phyloP scores from a whole-genome alignment of 2,888 invertebrate species.

The Heliconius erato region DNA sequence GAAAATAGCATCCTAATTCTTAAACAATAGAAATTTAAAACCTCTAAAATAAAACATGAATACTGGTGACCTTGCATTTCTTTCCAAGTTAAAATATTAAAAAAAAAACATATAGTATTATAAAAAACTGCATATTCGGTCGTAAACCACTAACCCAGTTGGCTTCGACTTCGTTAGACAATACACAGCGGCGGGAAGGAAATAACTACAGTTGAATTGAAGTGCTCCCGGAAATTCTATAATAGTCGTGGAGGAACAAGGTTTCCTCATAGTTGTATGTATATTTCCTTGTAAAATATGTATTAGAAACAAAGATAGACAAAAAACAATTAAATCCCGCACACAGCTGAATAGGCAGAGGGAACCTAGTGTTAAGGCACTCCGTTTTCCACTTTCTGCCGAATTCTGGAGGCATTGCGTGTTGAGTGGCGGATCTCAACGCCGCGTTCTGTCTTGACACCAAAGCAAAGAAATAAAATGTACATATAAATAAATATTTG shows the following conservation, averaged over 20 bases:
- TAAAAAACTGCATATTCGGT: background rate
- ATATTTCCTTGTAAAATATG: background rate
- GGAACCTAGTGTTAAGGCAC: no score
- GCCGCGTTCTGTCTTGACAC: no score
- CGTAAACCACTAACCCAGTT: slow-evolving; percentile 20
- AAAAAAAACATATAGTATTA: background rate
- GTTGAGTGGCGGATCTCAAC: no score
- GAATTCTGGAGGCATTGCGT: no score
- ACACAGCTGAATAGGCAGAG: no score
- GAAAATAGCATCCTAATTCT: slow-evolving; percentile 43
- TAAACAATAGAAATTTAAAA: slow-evolving; percentile 38
- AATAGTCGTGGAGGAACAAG: slow-evolving; percentile 33
- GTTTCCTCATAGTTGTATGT: slow-evolving; percentile 22
- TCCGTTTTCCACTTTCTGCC: no score
- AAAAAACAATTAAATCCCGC: no score
- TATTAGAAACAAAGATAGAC: background rate
- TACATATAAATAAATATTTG: no score
- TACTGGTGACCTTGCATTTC: background rate
- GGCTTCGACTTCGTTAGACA: slow-evolving; percentile 21
- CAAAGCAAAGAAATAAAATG: no score
- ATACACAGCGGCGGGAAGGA: slow-evolving; percentile 26
- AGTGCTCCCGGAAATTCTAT: slow-evolving; percentile 34
- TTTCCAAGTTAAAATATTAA: background rate
- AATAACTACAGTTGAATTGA: slow-evolving; percentile 32
- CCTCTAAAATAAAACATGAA: slow-evolving; percentile 45